Evolutionary conservation across 2,797 vertebrate species (phyloP).

Genomic region (Xiphorhynchus erythropygius): DNA sequence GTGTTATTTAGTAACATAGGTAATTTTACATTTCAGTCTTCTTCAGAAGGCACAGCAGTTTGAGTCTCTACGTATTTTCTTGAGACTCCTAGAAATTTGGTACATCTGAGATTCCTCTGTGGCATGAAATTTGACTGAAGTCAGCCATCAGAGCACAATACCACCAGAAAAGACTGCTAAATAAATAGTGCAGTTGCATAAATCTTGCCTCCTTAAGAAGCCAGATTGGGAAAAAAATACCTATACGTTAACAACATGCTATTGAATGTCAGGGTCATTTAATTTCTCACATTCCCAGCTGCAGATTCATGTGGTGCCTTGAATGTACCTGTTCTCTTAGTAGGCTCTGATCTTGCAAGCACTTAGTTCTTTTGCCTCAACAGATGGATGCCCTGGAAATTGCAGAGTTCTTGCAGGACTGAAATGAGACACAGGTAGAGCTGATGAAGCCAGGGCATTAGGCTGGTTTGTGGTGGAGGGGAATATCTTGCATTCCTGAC

Average conservation of each 20-base stretch:
- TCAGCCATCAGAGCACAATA: neutral
- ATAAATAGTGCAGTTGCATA: neutral
- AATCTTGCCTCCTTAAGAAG: neutral
- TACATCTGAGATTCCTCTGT: neutral
- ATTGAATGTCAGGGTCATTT: neutral
- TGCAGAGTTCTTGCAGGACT: neutral
- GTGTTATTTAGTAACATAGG: neutral
- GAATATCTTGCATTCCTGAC: neutral
- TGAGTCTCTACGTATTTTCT: neutral
- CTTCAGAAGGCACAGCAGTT: neutral
- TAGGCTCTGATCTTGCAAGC: neutral
- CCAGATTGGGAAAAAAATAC: neutral
- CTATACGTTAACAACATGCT: neutral
- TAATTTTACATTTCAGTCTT: neutral
- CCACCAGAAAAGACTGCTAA: neutral
- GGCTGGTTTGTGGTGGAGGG: fast-evolving
- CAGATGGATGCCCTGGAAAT: neutral
- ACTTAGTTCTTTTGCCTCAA: neutral
- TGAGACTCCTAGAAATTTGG: neutral
- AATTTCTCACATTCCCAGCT: neutral
- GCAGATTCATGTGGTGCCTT: neutral
- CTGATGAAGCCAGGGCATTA: neutral
- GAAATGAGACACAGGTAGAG: neutral
- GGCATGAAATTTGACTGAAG: neutral
- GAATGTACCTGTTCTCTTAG: neutral